A percentile compares a stretch with the other conserved stretches of the same genome.
These are phyloP conservation scores for Acipenser oxyrinchus DNA, from an alignment of 2,797 vertebrate genomes.

Conservation along the genomic window DNA sequence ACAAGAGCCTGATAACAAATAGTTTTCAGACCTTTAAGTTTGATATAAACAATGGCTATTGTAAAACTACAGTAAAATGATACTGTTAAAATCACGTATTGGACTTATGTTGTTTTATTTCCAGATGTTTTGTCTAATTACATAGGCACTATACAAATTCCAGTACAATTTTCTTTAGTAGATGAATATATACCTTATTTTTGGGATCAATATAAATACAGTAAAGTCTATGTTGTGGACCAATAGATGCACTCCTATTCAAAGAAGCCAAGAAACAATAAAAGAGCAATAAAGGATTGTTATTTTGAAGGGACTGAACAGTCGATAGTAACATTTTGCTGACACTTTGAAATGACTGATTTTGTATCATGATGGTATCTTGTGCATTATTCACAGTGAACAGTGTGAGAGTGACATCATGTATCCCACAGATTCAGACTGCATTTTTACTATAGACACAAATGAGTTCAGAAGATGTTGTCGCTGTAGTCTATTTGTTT, in stretches of 20 bases:
- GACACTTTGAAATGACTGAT: background rate
- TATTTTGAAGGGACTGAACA: conserved; percentile 1
- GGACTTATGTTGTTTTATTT: background rate
- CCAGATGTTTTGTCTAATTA: conserved; percentile 4
- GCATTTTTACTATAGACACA: background rate
- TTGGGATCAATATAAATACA: conserved; percentile 9
- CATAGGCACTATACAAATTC: background rate
- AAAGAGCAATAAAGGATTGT: background rate
- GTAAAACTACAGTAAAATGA: conserved; percentile 26
- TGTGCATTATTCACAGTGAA: conserved; percentile 1
- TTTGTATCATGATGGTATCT: conserved; percentile 4
- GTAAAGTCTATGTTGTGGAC: background rate
- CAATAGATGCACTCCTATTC: background rate
- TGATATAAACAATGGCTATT: conserved; percentile 43
- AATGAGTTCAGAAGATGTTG: background rate
- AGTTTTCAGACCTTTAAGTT: conserved; percentile 55
- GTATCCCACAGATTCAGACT: background rate
- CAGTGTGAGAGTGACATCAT: background rate
- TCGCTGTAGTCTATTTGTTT: too few species aligned
- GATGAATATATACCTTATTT: conserved; percentile 1
- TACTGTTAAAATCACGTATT: conserved; percentile 7
- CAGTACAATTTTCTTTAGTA: background rate
- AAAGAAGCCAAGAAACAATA: background rate
- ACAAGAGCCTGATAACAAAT: conserved; percentile 61
- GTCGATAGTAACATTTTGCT: background rate